These are phyloP conservation scores for Amblyopsis rosae DNA, from an alignment of 2,113 vertebrate species.

Conservation along the genomic window DNA sequence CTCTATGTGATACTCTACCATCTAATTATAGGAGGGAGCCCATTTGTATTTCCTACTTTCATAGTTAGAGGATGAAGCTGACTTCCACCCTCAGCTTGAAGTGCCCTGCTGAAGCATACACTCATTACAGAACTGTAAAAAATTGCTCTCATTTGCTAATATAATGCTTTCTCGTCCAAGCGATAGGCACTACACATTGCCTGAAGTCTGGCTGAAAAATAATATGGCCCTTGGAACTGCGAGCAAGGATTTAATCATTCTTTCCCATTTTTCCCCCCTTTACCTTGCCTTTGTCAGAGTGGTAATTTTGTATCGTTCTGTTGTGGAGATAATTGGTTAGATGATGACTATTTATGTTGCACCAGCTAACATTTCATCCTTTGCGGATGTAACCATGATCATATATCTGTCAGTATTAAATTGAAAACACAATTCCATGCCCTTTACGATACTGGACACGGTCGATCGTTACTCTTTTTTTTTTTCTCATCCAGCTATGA, in stretches of 20 bases:
- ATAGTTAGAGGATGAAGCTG: slow-evolving; percentile 72
- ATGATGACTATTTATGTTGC: slow-evolving; percentile 18
- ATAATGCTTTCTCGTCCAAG: slow-evolving; percentile 53
- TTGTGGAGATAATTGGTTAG: slow-evolving; percentile 36
- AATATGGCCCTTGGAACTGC: slow-evolving; percentile 50
- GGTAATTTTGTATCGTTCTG: slow-evolving; percentile 27
- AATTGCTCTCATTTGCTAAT: slow-evolving; percentile 66
- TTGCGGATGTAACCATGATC: slow-evolving; percentile 16
- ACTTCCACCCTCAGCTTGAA: slow-evolving; percentile 66
- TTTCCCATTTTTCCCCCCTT: slow-evolving; percentile 16
- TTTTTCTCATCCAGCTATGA: slow-evolving; percentile 11
- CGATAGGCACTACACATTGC: slow-evolving; percentile 41
- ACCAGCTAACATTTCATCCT: slow-evolving; percentile 27
- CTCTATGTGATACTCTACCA: slow-evolving; percentile 71
- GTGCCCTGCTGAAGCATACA: slow-evolving; percentile 58
- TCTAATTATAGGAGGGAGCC: slow-evolving; percentile 72
- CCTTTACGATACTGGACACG: slow-evolving; percentile 3
- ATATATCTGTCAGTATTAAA: slow-evolving; percentile 9
- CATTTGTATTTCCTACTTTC: slow-evolving; percentile 72
- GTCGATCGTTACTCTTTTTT: too few species aligned
- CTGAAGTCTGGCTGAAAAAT: slow-evolving; percentile 44
- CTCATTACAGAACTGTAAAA: slow-evolving; percentile 69
- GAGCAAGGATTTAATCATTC: slow-evolving; percentile 41
- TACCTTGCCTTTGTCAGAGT: slow-evolving; percentile 23
- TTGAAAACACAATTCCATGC: slow-evolving; percentile 16